Evolutionary conservation across 92 coral and sea anemone genomes (phyloP), one percentile per base, ranked within the genome.

Genomic region (Palythoa caribaeorum): DNA sequence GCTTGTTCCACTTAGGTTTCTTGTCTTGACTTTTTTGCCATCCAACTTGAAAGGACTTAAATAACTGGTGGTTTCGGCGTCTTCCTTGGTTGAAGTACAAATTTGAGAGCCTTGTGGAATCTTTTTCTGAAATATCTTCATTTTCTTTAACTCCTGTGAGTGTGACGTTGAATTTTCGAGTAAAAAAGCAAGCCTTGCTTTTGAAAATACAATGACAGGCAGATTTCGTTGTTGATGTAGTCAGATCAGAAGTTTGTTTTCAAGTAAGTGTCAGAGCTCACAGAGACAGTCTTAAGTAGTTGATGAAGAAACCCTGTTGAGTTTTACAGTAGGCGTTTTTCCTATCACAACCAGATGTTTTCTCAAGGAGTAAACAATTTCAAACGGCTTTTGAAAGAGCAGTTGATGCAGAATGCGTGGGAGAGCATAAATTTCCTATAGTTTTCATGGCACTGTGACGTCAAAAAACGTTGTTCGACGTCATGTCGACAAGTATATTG

Each of bases 401-500:
- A n/a, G 36, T 35, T 47, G 20, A 17, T 57, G 55, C 13, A 39
- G 28, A 40, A 9, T 47, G 71, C 86, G 86, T 65, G 12, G 73
- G 85, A 51, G 70, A 28, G 54, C 44, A 7, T n/a, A 63, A 40
- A 51, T 65, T 80, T 81, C 86, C 21, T 47, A 37, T 21, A 15
- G 76, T 66, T 81, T 37, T 17, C 76, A 81, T 66, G 55, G 71
- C 40, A 81, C 12, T 28, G 17, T 20, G 19, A 81, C 76, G 86
- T 81, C 85, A 81, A 19, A 19, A 20, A 81, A 44, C 48, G 76
- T 44, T 47, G 48, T 19, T 40, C 55, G 86, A 47, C 75, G 76
- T 68, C 39, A 77, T 16, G 17, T 14, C 59, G 60, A 20, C 9
- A 73, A 44, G 50, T 8, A 8, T 44, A 44, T 59, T 59, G 35